Base-by-base conservation (phyloP, 2,888 invertebrate species). In the Stomorhina lunata region DNA sequence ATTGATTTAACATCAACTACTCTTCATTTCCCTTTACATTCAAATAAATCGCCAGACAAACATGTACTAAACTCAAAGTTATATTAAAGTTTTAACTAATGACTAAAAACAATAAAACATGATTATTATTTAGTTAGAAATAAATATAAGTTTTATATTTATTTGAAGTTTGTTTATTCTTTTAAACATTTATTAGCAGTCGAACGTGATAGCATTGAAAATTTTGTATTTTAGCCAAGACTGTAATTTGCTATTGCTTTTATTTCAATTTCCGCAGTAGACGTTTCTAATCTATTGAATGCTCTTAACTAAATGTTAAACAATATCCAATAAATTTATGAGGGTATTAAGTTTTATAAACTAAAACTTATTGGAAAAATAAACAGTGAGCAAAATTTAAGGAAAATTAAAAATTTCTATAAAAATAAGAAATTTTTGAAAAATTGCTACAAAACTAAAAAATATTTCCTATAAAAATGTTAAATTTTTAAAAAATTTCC, bases 41-140 rank as follows among this genome's bases (percentile, higher is more conserved):
- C n/a, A n/a, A n/a, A n/a, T n/a, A n/a, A n/a, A n/a, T n/a, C n/a
- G n/a, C n/a, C n/a, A n/a, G n/a, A n/a, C n/a, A n/a, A n/a, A n/a
- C n/a, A n/a, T n/a, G n/a, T n/a, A n/a, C n/a, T n/a, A n/a, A n/a
- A n/a, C 37, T 37, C 2, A 37, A 20, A 45, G 22, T 27, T 25
- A 50, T 25, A 3, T 22, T n/a, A 2, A 50, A 50, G 72, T 45
- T 66, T 50, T 29, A 32, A 29, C 34, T 65, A 88, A 88, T 88
- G 89, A 88, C 88, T 88, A 89, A 88, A 87, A 87, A 86, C 87
- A 88, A 88, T 88, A 88, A 89, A 89, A 85, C 73, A 81, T 77
- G 81, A 86, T 88, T 87, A 87, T 85, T 86, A 85, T 57, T 45
- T 34, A 37, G 32, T n/a, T n/a, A n/a, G n/a, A n/a, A 15, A 27